Percentiles rank a stretch among this genome's conserved stretches.
Conservation (phyloP, 2,888 invertebrate genomes). For the Tiliacea citrago region DNA sequence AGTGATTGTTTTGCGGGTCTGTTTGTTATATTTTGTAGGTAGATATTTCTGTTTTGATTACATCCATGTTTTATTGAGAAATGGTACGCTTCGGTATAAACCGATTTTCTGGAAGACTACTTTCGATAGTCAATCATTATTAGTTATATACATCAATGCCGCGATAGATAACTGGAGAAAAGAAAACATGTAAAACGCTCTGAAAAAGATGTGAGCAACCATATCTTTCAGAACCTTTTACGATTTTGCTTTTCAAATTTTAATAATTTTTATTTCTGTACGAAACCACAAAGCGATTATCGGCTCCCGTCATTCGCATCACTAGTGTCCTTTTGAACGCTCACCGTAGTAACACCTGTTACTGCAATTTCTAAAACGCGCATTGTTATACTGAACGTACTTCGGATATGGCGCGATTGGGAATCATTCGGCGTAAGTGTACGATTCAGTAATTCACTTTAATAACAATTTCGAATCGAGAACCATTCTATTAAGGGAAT, state of each 20-base stretch:
- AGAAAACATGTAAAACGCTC: background rate
- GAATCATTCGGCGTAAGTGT: constrained; percentile 26
- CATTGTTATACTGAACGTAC: constrained; percentile 20
- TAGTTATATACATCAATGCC: background rate
- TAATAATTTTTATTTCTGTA: background rate
- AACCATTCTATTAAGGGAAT: constrained; percentile 12
- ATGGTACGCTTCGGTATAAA: background rate
- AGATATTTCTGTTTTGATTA: background rate
- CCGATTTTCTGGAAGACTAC: background rate
- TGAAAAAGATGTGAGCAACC: background rate
- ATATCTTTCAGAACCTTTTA: background rate
- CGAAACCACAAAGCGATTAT: background rate
- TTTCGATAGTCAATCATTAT: background rate
- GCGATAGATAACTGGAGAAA: background rate
- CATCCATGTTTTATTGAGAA: background rate
- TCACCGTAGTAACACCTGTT: constrained; percentile 21
- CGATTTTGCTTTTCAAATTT: background rate
- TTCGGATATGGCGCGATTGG: constrained; percentile 28
- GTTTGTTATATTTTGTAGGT: background rate
- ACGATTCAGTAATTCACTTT: constrained; percentile 37
- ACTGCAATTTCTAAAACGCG: constrained; percentile 33
- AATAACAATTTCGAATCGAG: constrained; percentile 12
- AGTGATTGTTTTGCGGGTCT: background rate
- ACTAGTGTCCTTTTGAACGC: constrained; percentile 26
- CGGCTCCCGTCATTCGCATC: background rate